Base-by-base conservation (phyloP, 2,888 invertebrate species). In the Epistrophe grossulariae region DNA sequence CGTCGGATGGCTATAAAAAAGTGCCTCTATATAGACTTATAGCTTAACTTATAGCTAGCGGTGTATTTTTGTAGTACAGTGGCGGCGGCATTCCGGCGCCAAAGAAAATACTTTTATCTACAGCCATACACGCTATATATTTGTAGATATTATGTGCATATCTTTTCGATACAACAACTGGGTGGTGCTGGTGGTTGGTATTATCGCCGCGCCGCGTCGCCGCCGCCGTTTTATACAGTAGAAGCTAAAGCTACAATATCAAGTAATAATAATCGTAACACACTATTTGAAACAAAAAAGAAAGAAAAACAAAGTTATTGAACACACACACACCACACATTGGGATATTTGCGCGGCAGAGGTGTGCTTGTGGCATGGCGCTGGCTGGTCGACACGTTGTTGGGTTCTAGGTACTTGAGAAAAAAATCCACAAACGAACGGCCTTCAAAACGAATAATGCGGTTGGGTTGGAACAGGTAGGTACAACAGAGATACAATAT, bases 71-170 rank as follows among this genome's bases (percentile, higher is more conserved):
- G 83, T 83, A 72, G 72, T 59, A 60, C 60, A 52, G 68, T 60
- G 72, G 43, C 79, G 87, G 83, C 88, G 80, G 88, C 88, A 81
- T 88, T 80, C 77, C 79, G 80, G 84, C 88, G 84, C 80, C 88
- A 84, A 88, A 81, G 73, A 88, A 84, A 88, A 78, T 87, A 78
- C 84, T 71, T 84, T 79, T 84, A 64, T 84, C 70, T 73, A 78
- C 72, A 59, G 71, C 50, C 64, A 59, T 40, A 83, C 28, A 66
- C 35, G 76, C 40, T 70, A 70, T 55, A 40, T 68, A 50, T 70
- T 43, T 70, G 40, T 70, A 70, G 55, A 70, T 70, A 55, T 52
- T 55, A 55, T 40, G 74, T 52, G 62, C 72, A 71, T 64, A 71
- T 76, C 60, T 72, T 62, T 66, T 64, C 60, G 62, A 68, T 70